A percentile compares a stretch with the other conserved stretches of the same genome.
Evolutionary conservation across 2,113 vertebrate genomes (phyloP).

Genomic region (Podilymbus podiceps): DNA sequence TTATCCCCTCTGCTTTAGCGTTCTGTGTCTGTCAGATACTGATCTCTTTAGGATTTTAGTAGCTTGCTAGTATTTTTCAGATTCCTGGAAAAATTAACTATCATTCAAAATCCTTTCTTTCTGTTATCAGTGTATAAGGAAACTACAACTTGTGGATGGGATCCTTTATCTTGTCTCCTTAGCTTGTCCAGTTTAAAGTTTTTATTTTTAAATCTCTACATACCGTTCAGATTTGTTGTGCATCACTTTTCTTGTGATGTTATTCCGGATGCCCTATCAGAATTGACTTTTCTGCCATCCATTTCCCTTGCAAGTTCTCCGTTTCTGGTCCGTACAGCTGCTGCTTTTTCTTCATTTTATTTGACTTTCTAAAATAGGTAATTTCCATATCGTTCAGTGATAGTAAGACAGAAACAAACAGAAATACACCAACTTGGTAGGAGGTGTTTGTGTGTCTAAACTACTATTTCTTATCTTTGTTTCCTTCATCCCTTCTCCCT

Average conservation of each 20-base stretch:
- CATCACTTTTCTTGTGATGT: conserved; percentile 6
- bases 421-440: not conserved
- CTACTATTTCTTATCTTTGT: not conserved
- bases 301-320: conserved; percentile 4
- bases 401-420: not conserved
- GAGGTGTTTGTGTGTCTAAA: not conserved
- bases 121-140: not conserved
- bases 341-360: conserved; percentile 11
- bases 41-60: not conserved
- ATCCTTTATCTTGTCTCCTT: not conserved
- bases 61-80: not conserved
- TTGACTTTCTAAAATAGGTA: not conserved
- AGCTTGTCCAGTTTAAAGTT: not conserved
- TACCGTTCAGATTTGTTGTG: not conserved
- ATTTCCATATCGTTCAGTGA: not conserved
- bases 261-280: not conserved
- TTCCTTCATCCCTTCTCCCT: not conserved
- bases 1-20: not conserved
- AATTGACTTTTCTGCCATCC: conserved; percentile 20
- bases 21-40: not conserved
- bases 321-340: conserved; percentile 20
- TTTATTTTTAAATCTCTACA: not conserved
- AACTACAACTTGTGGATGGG: not conserved
- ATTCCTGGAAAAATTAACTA: not conserved
- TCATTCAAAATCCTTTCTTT: not conserved